A percentile compares a stretch with the other conserved stretches of the same genome.
These are phyloP conservation scores for Rhea pennata DNA, from an alignment of 2,113 vertebrate species.

Conservation along the genomic window DNA sequence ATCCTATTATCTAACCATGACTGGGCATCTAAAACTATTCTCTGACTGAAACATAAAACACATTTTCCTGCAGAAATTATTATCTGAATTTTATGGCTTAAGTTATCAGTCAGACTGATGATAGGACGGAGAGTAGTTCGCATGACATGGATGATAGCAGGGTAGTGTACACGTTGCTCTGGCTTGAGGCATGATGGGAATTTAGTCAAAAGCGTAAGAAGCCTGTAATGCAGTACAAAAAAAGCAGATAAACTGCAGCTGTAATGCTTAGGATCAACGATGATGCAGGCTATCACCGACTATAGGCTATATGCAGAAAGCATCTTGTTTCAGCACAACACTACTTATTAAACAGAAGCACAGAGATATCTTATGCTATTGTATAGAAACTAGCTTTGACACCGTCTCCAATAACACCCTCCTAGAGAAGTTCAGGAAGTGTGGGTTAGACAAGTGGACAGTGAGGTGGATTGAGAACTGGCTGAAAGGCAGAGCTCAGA, in stretches of 20 bases:
- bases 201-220: background rate
- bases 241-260: background rate
- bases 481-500: too few relatives aligned
- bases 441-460: too few relatives aligned
- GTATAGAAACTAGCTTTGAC: background rate
- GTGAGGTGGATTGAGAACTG: too few relatives aligned
- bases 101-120: background rate
- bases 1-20: background rate
- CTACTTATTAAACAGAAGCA: background rate
- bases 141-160: background rate
- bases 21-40: background rate
- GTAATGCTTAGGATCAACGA: background rate
- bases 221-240: background rate
- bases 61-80: background rate
- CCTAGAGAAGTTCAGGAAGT: too few relatives aligned
- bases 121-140: background rate
- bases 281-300: background rate
- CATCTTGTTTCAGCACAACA: background rate
- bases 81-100: background rate
- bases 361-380: background rate
- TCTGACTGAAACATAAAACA: conserved; percentile 4
- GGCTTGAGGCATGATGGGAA: background rate
- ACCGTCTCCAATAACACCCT: too few relatives aligned
- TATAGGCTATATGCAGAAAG: background rate
- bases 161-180: background rate